Conservation (phyloP, 1,140 invertebrate species). For the Frieseomelitta varia region DNA sequence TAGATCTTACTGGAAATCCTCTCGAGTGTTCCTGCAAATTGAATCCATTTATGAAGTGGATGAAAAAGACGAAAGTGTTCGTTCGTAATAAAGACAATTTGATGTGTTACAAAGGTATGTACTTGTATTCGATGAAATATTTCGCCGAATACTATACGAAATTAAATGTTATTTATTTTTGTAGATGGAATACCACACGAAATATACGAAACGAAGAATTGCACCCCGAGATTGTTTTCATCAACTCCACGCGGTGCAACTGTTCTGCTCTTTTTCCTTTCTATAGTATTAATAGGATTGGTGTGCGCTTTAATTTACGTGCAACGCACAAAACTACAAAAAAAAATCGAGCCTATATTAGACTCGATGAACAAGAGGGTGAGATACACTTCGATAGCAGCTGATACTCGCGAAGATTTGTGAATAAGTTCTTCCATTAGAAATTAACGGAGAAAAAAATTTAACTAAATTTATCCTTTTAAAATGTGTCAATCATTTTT, state of each 20-base stretch:
- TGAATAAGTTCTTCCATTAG: not conserved
- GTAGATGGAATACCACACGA: slow-evolving; percentile 72
- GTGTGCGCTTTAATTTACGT: slow-evolving; percentile 84
- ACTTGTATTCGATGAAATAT: not conserved
- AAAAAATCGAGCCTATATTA: slow-evolving; percentile 85
- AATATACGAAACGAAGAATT: slow-evolving; percentile 71
- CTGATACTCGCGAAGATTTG: slow-evolving; percentile 79
- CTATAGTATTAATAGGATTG: slow-evolving; percentile 82
- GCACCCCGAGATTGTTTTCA: slow-evolving; percentile 61
- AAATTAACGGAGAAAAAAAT: not conserved
- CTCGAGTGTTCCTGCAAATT: slow-evolving; percentile 87
- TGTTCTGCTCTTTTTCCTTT: slow-evolving; percentile 83
- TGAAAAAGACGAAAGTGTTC: slow-evolving; percentile 84
- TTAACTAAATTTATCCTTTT: not conserved
- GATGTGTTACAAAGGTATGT: slow-evolving; percentile 76
- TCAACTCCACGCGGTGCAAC: slow-evolving; percentile 80
- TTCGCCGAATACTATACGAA: not conserved
- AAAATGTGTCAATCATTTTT: not conserved
- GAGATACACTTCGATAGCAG: slow-evolving; percentile 88
- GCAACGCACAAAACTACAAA: slow-evolving; percentile 83
- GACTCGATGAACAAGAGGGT: slow-evolving; percentile 87
- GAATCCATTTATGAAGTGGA: slow-evolving; percentile 85
- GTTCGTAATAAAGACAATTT: slow-evolving; percentile 84
- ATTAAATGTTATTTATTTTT: not conserved
- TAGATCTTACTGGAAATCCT: slow-evolving; percentile 87